Evolutionary conservation across 2,113 vertebrate species (phyloP).

Genomic region (Toxotes chatareus): DNA sequence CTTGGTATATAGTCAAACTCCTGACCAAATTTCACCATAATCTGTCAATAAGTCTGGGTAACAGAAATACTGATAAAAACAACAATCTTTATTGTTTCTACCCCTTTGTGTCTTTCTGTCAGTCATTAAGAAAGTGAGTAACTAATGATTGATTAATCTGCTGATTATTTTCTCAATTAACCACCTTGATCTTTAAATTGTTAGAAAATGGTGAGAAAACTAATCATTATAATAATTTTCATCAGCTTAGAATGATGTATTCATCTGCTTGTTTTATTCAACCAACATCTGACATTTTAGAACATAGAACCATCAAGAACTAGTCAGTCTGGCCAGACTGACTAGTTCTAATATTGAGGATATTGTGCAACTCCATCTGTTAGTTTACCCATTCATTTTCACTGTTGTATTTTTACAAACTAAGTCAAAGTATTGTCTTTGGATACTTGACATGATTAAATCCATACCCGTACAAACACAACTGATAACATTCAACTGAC

Average conservation of each 20-base stretch:
- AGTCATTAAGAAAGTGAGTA: neutral
- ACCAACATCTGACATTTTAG: neutral
- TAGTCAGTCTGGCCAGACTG: neutral
- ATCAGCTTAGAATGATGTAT: too few species aligned
- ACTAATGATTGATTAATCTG: neutral
- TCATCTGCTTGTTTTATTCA: neutral
- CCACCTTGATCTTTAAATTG: neutral
- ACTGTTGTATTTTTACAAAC: neutral
- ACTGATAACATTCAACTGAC: constrained; percentile 36
- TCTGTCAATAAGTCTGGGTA: too few species aligned
- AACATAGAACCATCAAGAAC: neutral
- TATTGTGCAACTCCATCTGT: neutral
- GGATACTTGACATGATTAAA: constrained; percentile 13
- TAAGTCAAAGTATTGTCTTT: constrained; percentile 1
- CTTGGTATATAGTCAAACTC: too few species aligned
- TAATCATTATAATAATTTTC: neutral
- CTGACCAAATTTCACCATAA: too few species aligned
- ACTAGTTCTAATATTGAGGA: neutral
- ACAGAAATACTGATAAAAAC: neutral
- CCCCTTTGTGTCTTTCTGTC: neutral
- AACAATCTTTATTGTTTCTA: neutral
- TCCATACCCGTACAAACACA: constrained; percentile 5
- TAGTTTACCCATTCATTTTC: neutral
- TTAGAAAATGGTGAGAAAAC: neutral
- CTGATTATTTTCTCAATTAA: neutral